Conservation (phyloP, 2,797 vertebrate species). For the Staurois parvus region DNA sequence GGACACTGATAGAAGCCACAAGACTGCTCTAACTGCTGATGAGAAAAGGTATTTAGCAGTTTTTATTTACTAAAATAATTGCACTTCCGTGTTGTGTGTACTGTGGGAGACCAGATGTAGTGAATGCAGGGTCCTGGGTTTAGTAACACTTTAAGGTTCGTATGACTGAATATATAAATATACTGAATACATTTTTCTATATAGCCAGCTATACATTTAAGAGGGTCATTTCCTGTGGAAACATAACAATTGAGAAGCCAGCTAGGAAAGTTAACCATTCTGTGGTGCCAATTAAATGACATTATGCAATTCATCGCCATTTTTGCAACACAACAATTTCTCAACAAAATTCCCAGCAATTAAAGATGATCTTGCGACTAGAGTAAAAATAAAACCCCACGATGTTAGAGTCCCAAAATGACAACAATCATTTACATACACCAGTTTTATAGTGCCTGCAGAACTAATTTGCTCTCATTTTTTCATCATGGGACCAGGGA, state of each 20-base stretch:
- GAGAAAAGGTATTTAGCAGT: no score
- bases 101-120: no score
- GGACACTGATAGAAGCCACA: no score
- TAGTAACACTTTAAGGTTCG: no score
- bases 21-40: no score
- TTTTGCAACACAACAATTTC: constrained; percentile 13
- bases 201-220: not conserved
- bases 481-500: constrained; percentile 23
- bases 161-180: not conserved
- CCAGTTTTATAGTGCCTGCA: not conserved
- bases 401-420: not conserved
- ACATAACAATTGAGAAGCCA: not conserved
- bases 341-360: constrained; percentile 13
- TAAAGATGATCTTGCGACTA: constrained; percentile 27
- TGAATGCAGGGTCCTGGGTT: no score
- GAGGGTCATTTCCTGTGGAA: constrained; percentile 6
- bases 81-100: no score
- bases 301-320: constrained; percentile 41
- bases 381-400: constrained; percentile 29
- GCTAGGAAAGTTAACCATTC: not conserved
- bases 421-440: constrained; percentile 12
- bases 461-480: constrained; percentile 19
- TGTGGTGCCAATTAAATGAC: constrained; percentile 41
- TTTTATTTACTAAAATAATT: no score
- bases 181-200: not conserved